Percentiles rank a stretch among this genome's conserved stretches.
phyloP scores from a whole-genome alignment of 2,888 invertebrate genomes.

The Dryobotodes eremita region DNA sequence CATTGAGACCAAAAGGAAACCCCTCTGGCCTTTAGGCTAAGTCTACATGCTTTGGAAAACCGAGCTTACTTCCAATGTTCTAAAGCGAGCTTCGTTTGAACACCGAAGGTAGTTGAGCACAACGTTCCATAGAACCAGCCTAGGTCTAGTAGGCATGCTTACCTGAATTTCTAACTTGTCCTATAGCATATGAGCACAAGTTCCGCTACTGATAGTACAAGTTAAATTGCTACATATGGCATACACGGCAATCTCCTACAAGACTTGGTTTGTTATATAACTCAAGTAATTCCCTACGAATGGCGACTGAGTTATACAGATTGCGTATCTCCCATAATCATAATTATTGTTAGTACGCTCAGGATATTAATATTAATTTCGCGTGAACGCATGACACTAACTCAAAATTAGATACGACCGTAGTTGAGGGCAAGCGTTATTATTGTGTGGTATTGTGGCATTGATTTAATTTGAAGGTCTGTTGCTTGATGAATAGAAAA shows the following conservation, averaged over 20 bases:
- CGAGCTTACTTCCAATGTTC: conserved; percentile 22
- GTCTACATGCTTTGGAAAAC: conserved; percentile 48
- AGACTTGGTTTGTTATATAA: conserved; percentile 50
- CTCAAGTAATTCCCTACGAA: conserved; percentile 47
- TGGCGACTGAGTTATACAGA: conserved; percentile 45
- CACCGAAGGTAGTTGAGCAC: conserved; percentile 11
- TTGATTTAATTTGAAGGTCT: conserved; percentile 18
- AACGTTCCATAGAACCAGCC: conserved; percentile 17
- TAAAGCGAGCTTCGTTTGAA: conserved; percentile 24
- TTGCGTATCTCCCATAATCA: conserved; percentile 55
- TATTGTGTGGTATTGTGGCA: conserved; percentile 14
- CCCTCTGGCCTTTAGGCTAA: conserved; percentile 27
- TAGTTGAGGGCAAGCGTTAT: conserved; percentile 30
- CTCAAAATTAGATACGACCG: conserved; percentile 58
- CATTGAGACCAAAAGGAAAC: conserved; percentile 37
- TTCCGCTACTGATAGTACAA: conserved; percentile 49
- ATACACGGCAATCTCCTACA: conserved; percentile 28
- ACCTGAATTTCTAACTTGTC: conserved; percentile 44
- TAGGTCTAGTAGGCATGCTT: conserved; percentile 26
- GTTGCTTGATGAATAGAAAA: not conserved
- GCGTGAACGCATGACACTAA: conserved; percentile 56
- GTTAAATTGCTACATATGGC: conserved; percentile 61
- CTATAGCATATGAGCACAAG: conserved; percentile 33
- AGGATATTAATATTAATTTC: conserved; percentile 62
- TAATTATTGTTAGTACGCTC: conserved; percentile 54